Conservation (phyloP, 2,113 vertebrate genomes). For the Boleophthalmus pectinirostris region DNA sequence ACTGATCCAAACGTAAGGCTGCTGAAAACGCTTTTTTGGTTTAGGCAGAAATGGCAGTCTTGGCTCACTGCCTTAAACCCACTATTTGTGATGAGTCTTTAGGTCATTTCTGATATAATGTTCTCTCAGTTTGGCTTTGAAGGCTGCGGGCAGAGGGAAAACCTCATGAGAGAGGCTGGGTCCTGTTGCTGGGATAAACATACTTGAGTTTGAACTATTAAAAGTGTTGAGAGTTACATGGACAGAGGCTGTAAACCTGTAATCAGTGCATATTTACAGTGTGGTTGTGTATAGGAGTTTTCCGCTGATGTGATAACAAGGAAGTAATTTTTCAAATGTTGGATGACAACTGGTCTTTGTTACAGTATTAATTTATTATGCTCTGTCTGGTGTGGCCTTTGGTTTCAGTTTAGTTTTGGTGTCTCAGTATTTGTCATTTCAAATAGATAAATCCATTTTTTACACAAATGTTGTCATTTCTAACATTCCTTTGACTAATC, state of each 20-base stretch:
- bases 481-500: background rate
- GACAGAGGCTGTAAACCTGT: constrained; percentile 2
- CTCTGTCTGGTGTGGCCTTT: constrained; percentile 24
- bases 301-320: constrained; percentile 1
- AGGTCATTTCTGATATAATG: constrained; percentile 47
- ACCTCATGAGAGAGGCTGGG: constrained; percentile 43
- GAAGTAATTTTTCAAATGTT: constrained; percentile 25
- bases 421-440: background rate
- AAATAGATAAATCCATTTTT: background rate
- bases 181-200: constrained; percentile 41
- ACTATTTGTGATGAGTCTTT: constrained; percentile 49
- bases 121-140: constrained; percentile 44
- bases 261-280: background rate
- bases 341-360: background rate
- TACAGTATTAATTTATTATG: constrained; percentile 29
- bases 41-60: constrained; percentile 39
- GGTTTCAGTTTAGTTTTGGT: background rate
- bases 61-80: constrained; percentile 31
- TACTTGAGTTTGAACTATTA: constrained; percentile 25
- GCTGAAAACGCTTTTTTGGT: constrained; percentile 41
- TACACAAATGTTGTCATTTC: background rate
- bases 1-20: constrained; percentile 28
- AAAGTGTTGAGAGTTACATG: constrained; percentile 25
- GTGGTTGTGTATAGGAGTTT: constrained; percentile 10
- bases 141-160: constrained; percentile 37